Evolutionary conservation across 2,888 invertebrate genomes (phyloP).

Genomic region (Therioaphis trifolii): DNA sequence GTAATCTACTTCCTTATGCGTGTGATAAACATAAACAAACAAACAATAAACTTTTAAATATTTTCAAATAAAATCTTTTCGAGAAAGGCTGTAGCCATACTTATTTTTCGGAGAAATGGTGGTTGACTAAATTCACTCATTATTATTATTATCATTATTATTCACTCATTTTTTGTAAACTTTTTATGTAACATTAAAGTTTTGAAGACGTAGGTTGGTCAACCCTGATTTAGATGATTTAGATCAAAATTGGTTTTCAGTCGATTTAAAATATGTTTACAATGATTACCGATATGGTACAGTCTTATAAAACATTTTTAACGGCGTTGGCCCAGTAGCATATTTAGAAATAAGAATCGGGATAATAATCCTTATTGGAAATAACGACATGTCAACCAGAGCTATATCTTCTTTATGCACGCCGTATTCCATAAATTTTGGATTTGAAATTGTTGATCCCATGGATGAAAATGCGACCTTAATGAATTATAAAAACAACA

Average conservation of each 20-base stretch:
- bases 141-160: no score
- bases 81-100: no score
- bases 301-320: slow-evolving; percentile 88
- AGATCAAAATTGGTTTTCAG: neutral
- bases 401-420: slow-evolving; percentile 95
- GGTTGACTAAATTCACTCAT: no score
- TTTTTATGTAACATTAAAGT: neutral
- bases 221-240: neutral
- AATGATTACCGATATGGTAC: slow-evolving; percentile 79
- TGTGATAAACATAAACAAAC: no score
- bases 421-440: slow-evolving; percentile 95
- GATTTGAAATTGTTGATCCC: slow-evolving; percentile 83
- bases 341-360: slow-evolving; percentile 87
- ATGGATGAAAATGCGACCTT: slow-evolving; percentile 97
- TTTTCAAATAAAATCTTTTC: no score
- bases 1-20: no score
- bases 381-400: slow-evolving; percentile 89
- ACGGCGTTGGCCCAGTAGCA: slow-evolving; percentile 88
- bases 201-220: neutral
- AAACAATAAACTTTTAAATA: no score
- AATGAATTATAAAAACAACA: slow-evolving; percentile 72
- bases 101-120: no score
- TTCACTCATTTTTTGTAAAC: no score
- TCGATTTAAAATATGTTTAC: neutral
- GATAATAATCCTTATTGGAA: slow-evolving; percentile 92